phyloP scores from a whole-genome alignment of 2,797 vertebrate genomes.

The Acipenser ruthenus region DNA sequence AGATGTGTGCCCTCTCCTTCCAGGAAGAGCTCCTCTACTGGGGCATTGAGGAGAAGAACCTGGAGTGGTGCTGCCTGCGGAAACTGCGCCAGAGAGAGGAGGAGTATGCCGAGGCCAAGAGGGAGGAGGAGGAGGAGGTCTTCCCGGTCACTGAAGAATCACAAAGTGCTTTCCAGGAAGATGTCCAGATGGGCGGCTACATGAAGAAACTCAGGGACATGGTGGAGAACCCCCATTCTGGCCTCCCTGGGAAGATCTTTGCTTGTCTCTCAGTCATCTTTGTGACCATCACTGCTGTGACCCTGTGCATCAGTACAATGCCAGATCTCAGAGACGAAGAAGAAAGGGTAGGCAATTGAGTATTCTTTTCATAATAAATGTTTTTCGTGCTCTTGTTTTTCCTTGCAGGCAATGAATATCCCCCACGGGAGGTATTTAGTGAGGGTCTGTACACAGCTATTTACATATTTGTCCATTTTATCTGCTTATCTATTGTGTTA shows the following conservation, averaged over 20 bases:
- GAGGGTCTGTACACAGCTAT: no score
- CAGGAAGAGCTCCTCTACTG: constrained; percentile 73
- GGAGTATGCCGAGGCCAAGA: constrained; percentile 53
- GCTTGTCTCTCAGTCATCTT: constrained; percentile 85
- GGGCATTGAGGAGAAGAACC: constrained; percentile 65
- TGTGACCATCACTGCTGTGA: constrained; percentile 87
- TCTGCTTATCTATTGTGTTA: no score
- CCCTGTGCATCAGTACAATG: constrained; percentile 94
- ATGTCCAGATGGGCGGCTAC: constrained; percentile 45
- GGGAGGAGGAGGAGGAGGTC: constrained; percentile 47
- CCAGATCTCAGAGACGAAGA: constrained; percentile 88
- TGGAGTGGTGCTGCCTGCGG: constrained; percentile 65
- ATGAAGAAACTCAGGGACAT: constrained; percentile 81
- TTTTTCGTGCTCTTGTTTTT: no score
- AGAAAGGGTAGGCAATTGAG: constrained; percentile 72
- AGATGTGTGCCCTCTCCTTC: constrained; percentile 90
- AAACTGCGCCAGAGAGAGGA: constrained; percentile 57
- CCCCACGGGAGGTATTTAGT: no score
- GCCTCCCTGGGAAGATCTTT: constrained; percentile 87
- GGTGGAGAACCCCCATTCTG: constrained; percentile 90
- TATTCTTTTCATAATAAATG: no score
- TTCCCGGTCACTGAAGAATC: constrained; percentile 51
- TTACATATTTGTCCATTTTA: no score
- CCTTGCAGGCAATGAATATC: no score
- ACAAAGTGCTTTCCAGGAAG: constrained; percentile 44